phyloP scores from a whole-genome alignment of 1,140 invertebrate genomes.

The Hycleus phaleratus region DNA sequence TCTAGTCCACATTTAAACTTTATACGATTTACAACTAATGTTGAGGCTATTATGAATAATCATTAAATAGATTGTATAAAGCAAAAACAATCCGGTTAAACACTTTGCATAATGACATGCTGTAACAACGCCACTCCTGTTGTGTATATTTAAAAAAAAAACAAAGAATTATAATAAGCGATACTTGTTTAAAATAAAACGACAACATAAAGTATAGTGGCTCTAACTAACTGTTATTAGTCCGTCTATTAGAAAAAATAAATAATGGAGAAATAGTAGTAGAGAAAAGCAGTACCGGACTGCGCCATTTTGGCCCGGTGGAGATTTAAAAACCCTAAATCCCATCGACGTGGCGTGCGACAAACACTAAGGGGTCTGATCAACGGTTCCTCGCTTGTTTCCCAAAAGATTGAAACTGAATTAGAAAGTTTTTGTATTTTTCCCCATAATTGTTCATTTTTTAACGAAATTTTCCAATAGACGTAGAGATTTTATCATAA shows the following conservation, averaged over 20 bases:
- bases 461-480: too few species aligned
- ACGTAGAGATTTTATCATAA: too few species aligned
- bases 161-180: background rate
- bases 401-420: too few species aligned
- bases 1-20: background rate
- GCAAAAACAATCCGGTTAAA: background rate
- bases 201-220: conserved; percentile 2
- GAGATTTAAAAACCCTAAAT: too few species aligned
- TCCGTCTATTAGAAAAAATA: conserved; percentile 4
- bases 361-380: too few species aligned
- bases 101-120: conserved; percentile 7
- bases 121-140: too few species aligned
- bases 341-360: too few species aligned
- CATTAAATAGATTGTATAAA: too few species aligned
- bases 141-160: background rate
- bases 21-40: conserved; percentile 5
- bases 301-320: too few species aligned
- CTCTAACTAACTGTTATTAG: conserved; percentile 1
- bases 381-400: too few species aligned
- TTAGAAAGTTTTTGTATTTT: too few species aligned
- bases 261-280: conserved; percentile 6
- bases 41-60: conserved; percentile 1
- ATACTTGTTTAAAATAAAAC: background rate
- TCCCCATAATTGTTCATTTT: too few species aligned
- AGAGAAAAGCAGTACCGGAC: background rate